Base-by-base conservation (phyloP, 2,888 invertebrate genomes). In the Salticus scenicus region DNA sequence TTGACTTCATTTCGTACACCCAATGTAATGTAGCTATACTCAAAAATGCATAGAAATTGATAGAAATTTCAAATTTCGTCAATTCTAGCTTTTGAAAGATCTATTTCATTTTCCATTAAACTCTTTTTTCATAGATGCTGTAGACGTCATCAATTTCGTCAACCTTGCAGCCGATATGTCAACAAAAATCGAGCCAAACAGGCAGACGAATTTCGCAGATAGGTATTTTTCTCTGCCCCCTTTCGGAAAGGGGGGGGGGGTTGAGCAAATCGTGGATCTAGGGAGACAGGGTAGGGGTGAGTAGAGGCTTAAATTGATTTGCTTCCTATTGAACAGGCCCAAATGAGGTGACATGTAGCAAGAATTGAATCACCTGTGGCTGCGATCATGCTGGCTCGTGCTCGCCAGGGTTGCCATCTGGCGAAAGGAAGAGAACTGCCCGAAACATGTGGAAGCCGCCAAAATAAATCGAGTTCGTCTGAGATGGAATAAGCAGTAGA, bases 351-450 rank as follows among this genome's bases (percentile, higher is more conserved):
- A 87, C 87, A 70, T 85, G 85, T 85, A 63, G 78, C 69, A 41
- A 74, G 85, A 88, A 87, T 87, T 86, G 81, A 87, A 88, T 88
- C 81, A 86, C 81, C 85, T 86, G 87, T 83, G 87, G 87, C 87
- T 79, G 82, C 72, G 76, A 84, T 84, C 72, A 69, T 73, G 51
- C 77, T 73, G 80, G 87, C 73, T 72, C 78, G 69, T 66, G 78
- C 84, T 63, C 33, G 27, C 57, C n/a, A 20, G 74, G 79, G 74
- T 85, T 79, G 74, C 83, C 57, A 24, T 4, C 24, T 57, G 57
- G 57, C 57, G 57, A 17, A 2, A 17, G 10, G 10, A 7, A 4
- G 37, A 37, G 10, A 10, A 37, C 4, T 10, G 37, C 4, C 7
- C 10, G 37, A 37, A 37, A 37, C 1, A 63, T 14, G 64, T 7